Evolutionary conservation across 35 echinoderm and acorn worm genomes (phyloP), one percentile per base, ranked within the genome.

Genomic region (Heliocidaris tuberculata): DNA sequence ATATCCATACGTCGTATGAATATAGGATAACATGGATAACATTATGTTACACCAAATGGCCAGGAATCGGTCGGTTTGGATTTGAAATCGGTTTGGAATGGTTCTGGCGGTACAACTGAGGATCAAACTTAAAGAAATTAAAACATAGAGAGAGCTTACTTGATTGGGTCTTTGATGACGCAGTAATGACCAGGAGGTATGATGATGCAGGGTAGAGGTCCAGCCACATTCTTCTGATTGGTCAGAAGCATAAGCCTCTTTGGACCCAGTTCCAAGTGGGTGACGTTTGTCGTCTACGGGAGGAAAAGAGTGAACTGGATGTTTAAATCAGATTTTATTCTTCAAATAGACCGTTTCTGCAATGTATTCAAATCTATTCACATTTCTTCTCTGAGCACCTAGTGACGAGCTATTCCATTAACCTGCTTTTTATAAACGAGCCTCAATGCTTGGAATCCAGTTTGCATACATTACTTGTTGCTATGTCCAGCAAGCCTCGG

Each of bases 111-210:
- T 85, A 2, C n/a, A 4, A 29, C 70, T 19, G 70, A 19, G 70
- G n/a, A 19, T 85, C 4, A 19, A 85, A 19, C n/a, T 86, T 86
- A 29, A 6, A 86, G 31, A 86, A 86, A n/a, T 29, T 29, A n/a
- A 86, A 86, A 29, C 0, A 15, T 29, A 21, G 21, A 29, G 31
- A 6, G 4, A 2, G 94, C 94, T 98, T 95, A 99, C 98, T 96
- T 99, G 50, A 99, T 96, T 31, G 98, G 98, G 86, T 99, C 94
- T 93, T 97, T 96, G 48, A 99, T 92, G 70, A 90, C 50, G 49
- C 98, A 99, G 89, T 99, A 99, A 78, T 95, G 93, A 35, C 96
- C 98, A n/a, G 98, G 98, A 30, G 98, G 96, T 54, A 99, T 88
- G 85, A 99, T 94, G 31, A 99, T 96, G 59, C 97, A 97, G 85